Evolutionary conservation across 1,140 invertebrate genomes (phyloP).

Genomic region (Pachyrhynchus sulphureomaculatus): DNA sequence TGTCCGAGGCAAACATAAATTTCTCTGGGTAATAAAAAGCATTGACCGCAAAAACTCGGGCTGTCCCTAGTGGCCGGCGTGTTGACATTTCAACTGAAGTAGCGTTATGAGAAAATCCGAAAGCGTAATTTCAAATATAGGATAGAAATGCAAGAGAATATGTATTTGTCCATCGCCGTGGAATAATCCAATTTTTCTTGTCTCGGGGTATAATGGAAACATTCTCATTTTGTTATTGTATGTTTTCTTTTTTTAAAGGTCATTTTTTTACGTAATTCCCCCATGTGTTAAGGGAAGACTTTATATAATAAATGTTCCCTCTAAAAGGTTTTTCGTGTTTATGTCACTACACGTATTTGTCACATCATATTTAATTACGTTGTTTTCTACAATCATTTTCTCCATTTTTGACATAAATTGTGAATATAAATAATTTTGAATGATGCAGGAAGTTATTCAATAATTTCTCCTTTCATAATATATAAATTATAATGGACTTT

Average conservation of each 20-base stretch:
- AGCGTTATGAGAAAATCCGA: conserved; percentile 22
- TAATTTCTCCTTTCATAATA: too few relatives aligned
- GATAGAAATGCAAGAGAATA: conserved; percentile 20
- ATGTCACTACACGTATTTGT: too few relatives aligned
- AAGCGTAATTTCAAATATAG: conserved; percentile 21
- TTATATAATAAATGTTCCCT: too few relatives aligned
- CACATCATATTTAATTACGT: too few relatives aligned
- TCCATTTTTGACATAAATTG: too few relatives aligned
- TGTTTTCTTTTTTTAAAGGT: not conserved
- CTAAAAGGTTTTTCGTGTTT: too few relatives aligned
- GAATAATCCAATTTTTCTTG: conserved; percentile 9
- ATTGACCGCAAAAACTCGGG: conserved; percentile 22
- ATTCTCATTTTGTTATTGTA: not conserved
- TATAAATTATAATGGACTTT: too few relatives aligned
- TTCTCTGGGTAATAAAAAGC: conserved; percentile 25
- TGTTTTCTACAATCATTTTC: too few relatives aligned
- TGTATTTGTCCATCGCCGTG: conserved; percentile 7
- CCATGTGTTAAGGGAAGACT: too few relatives aligned
- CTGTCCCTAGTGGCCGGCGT: conserved; percentile 15
- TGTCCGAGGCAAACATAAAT: conserved; percentile 19
- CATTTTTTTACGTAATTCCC: too few relatives aligned
- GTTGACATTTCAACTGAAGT: conserved; percentile 25
- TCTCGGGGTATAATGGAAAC: conserved; percentile 4
- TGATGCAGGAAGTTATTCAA: too few relatives aligned
- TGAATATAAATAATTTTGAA: too few relatives aligned